phyloP scores from a whole-genome alignment of 2,797 vertebrate species.

The Hoplostethus mediterraneus region DNA sequence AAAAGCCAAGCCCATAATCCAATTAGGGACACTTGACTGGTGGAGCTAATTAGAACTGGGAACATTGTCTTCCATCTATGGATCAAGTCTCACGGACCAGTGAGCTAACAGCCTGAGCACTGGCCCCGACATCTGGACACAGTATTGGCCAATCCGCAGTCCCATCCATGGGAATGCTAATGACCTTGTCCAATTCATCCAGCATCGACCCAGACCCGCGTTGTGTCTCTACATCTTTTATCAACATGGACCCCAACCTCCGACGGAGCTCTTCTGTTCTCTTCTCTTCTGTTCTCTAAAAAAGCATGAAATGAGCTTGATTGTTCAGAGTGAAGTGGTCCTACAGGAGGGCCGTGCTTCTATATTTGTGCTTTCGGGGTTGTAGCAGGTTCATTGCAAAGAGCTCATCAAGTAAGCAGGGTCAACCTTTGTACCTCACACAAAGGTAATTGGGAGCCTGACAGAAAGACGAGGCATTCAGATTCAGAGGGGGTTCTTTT shows the following conservation, averaged over 20 bases:
- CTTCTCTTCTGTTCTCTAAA: conserved; percentile 28
- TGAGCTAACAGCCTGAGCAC: conserved; percentile 56
- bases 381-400: conserved; percentile 29
- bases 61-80: conserved; percentile 73
- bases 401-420: conserved; percentile 35
- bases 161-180: conserved; percentile 57
- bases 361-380: conserved; percentile 39
- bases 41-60: conserved; percentile 75
- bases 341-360: not conserved
- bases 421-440: conserved; percentile 41
- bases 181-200: conserved; percentile 37
- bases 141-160: conserved; percentile 44
- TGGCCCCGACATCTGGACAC: conserved; percentile 59
- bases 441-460: conserved; percentile 43
- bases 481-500: conserved; percentile 14
- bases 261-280: conserved; percentile 25
- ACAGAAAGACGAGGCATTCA: conserved; percentile 34
- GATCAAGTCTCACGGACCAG: conserved; percentile 73
- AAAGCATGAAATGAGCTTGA: conserved; percentile 43
- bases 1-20: conserved; percentile 73
- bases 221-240: conserved; percentile 47
- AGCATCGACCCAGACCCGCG: conserved; percentile 23
- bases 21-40: conserved; percentile 83
- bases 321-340: conserved; percentile 42
- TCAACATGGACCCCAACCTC: not conserved